Evolutionary conservation across 2,113 vertebrate genomes (phyloP).

Genomic region (Ramphastos sulfuratus): DNA sequence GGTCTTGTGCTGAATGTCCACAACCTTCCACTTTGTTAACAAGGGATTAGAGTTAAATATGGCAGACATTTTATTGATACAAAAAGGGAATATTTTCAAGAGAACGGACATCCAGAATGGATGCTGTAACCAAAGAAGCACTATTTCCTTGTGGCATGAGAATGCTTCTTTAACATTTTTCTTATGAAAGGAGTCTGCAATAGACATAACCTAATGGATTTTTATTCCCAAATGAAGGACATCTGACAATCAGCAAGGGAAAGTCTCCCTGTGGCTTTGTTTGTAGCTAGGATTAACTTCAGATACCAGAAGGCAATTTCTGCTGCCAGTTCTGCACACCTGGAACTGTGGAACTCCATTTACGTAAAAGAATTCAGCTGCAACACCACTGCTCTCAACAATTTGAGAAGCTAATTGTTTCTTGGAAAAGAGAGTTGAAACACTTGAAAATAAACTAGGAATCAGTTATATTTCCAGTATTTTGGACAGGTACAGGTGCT

Average conservation of each 20-base stretch:
- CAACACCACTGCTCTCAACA: background rate
- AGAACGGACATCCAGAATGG: background rate
- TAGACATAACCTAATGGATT: background rate
- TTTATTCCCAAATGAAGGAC: background rate
- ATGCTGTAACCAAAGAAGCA: background rate
- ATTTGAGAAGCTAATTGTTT: background rate
- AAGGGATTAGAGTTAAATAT: background rate
- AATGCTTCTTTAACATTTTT: background rate
- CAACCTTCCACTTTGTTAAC: background rate
- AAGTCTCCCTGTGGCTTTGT: background rate
- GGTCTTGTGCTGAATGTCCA: background rate
- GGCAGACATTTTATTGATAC: background rate
- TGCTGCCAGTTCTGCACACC: background rate
- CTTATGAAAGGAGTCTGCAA: background rate
- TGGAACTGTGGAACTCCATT: background rate
- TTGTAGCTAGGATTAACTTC: background rate
- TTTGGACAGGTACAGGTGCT: background rate
- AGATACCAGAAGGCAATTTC: background rate
- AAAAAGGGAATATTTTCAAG: background rate
- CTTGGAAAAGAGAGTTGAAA: slow-evolving; percentile 45
- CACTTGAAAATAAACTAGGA: slow-evolving; percentile 40
- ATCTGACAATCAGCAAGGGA: background rate
- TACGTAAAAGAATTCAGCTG: background rate
- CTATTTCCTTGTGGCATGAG: background rate
- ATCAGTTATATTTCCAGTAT: background rate